A percentile compares a stretch with the other conserved stretches of the same genome.
Conservation (phyloP, 2,888 invertebrate species). For the Ophioninae sp. region DNA sequence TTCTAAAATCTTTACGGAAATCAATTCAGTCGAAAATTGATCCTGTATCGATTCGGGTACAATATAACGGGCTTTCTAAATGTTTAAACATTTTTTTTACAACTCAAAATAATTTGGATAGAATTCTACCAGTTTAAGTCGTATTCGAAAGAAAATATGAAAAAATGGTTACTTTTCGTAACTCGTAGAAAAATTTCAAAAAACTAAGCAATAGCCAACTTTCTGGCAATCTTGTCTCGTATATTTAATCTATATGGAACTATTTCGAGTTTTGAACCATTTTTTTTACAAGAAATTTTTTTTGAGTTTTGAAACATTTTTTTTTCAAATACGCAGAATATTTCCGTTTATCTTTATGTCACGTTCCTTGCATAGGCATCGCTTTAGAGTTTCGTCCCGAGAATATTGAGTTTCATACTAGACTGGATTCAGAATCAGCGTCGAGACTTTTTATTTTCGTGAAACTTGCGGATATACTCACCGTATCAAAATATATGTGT, state of each 20-base stretch:
- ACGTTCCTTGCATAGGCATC: not conserved
- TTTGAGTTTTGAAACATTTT: not conserved
- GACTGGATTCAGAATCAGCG: conserved; percentile 4
- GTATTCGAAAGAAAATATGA: not conserved
- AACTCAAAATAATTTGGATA: not conserved
- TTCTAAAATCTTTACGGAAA: not conserved
- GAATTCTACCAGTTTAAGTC: not conserved
- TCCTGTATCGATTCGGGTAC: too few species aligned
- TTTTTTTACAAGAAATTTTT: not conserved
- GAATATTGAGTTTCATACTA: conserved; percentile 39
- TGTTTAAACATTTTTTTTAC: not conserved
- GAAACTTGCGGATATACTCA: not conserved
- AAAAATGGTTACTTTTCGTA: not conserved
- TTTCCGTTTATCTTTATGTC: not conserved
- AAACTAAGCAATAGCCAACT: not conserved
- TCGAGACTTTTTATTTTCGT: not conserved
- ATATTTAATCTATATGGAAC: not conserved
- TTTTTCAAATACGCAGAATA: not conserved
- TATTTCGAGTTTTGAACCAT: not conserved
- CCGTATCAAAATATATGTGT: not conserved
- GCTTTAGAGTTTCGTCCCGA: conserved; percentile 19
- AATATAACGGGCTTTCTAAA: not conserved
- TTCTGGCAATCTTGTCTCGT: not conserved
- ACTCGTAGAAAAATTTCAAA: not conserved
- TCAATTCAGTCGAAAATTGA: not conserved